Evolutionary conservation across 2,113 vertebrate genomes (phyloP), one percentile per base, ranked within the genome.

Genomic region (Aramus guarauna): DNA sequence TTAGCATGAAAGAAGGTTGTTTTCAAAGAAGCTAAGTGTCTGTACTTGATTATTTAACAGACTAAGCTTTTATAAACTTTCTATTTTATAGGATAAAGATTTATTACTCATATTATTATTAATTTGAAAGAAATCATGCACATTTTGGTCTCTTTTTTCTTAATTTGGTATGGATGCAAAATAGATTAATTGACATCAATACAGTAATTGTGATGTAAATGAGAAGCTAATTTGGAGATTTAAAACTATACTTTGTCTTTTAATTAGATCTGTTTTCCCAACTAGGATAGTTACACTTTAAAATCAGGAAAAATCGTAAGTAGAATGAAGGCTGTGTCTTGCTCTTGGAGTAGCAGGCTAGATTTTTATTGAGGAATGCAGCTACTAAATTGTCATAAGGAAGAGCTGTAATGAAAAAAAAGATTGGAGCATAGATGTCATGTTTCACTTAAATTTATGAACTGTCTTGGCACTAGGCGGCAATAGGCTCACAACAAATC

Each of bases 381-480:
- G 17, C 59, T 59, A 45, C 43, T 86, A 86, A 74, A 60, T 77
- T 81, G 29, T 76, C 37, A 41, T 69, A 86, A 91, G 23, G n/a
- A 91, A 78, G 50, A 88, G 47, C 26, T 41, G 27, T 82, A 94
- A 88, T n/a, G 27, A 76, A 87, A 95, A 94, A 64, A 41, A 76
- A 26, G 15, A 7, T 6, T 55, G 50, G 26, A 79, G 8, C 11
- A 37, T 37, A 32, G 32, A 83, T 94, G 55, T 80, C 74, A 93
- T 29, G 62, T 85, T 97, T 93, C 58, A 94, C 85, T 86, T 88
- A 79, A 90, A 95, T 95, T 97, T 95, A 94, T 94, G 75, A 97
- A 96, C 79, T 95, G 53, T 50, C 50, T 93, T 77, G 88, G 67
- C 60, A 88, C 47, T 94, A 92, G 75, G 78, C 34, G 30, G 76